Percentiles rank a stretch among this genome's conserved stretches.
Evolutionary conservation across 2,113 vertebrate genomes (phyloP).

Genomic region (Ia io): DNA sequence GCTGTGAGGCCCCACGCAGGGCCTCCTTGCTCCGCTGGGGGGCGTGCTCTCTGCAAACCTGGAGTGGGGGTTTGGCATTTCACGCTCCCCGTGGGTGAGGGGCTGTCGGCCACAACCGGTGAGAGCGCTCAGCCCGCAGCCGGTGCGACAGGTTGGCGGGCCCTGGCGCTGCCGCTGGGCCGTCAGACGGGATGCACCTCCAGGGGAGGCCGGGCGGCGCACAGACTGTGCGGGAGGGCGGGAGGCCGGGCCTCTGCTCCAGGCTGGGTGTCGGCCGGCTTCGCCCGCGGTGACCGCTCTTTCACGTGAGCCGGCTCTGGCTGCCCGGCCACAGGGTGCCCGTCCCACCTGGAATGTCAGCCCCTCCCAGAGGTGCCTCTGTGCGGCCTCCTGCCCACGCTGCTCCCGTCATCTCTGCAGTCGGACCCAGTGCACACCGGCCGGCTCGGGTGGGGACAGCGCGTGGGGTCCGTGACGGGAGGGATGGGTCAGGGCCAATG

Average conservation of each 20-base stretch:
- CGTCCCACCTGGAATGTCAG: neutral
- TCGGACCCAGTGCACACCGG: rapidly evolving
- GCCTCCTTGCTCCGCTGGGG: neutral
- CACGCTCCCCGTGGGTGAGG: neutral
- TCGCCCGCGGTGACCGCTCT: neutral
- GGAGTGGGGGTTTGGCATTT: conserved; percentile 15
- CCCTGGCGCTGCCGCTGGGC: neutral
- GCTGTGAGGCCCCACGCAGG: conserved; percentile 5
- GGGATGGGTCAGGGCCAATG: neutral
- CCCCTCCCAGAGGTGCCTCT: neutral
- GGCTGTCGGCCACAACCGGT: neutral
- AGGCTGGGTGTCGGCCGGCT: neutral
- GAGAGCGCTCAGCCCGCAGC: neutral
- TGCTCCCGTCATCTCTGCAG: neutral
- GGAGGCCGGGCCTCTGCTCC: neutral
- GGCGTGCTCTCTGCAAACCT: neutral
- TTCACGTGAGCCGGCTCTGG: neutral
- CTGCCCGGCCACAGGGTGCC: rapidly evolving
- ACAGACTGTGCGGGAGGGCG: too few relatives aligned
- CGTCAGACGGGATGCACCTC: neutral
- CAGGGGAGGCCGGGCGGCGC: neutral
- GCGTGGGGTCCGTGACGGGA: neutral
- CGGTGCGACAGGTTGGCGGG: rapidly evolving
- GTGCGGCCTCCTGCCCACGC: neutral
- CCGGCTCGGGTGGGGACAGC: too few relatives aligned